Conservation (phyloP, 2,888 invertebrate species). For the Conus canariensis region DNA sequence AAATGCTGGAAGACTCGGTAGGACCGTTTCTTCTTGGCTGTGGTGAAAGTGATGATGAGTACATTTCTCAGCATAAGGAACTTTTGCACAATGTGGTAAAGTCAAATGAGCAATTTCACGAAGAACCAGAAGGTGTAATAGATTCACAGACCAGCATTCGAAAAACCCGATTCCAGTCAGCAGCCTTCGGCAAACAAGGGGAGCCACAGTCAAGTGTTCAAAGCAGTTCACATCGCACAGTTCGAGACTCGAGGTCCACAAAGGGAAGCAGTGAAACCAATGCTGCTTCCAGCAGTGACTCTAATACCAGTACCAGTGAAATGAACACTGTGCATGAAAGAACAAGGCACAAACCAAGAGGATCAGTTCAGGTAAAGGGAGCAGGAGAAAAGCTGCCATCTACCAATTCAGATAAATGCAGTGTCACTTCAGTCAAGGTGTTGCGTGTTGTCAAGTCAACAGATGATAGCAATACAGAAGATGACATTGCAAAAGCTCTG, state of each 20-base stretch:
- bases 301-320: background rate
- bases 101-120: background rate
- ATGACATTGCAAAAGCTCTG: conserved; percentile 58
- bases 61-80: conserved; percentile 1
- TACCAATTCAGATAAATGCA: conserved; percentile 2
- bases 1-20: conserved; percentile 33
- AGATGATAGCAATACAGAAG: conserved; percentile 48
- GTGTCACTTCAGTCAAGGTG: conserved; percentile 51
- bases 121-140: background rate
- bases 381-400: conserved; percentile 1
- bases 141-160: background rate
- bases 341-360: background rate
- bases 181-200: background rate
- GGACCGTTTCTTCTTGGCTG: conserved; percentile 36
- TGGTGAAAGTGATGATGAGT: conserved; percentile 15
- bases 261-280: background rate
- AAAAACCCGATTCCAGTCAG: background rate
- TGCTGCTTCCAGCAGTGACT: background rate
- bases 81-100: background rate
- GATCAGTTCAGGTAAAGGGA: background rate
- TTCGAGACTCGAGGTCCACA: background rate
- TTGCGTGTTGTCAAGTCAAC: conserved; percentile 62
- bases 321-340: background rate
- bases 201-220: background rate
- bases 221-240: background rate